Percentiles rank a stretch among this genome's conserved stretches.
These are phyloP conservation scores for Pachypeltis micranthus DNA, from an alignment of 1,140 invertebrate species.

Conservation along the genomic window DNA sequence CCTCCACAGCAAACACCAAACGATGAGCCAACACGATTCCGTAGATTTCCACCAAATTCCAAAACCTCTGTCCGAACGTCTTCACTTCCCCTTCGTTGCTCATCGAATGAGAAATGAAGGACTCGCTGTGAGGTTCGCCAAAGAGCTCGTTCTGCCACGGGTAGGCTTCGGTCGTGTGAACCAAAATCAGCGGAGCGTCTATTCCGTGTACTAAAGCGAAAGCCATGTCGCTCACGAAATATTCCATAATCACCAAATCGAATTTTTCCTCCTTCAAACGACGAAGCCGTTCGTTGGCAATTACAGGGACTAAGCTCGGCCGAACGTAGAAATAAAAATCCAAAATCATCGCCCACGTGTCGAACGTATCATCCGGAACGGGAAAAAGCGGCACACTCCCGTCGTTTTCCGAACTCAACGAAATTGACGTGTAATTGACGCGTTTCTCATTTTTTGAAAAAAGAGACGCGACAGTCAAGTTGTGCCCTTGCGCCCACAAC, in stretches of 20 bases:
- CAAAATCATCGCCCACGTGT: background rate
- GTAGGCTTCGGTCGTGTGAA: background rate
- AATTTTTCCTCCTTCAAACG: background rate
- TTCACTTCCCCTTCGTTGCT: background rate
- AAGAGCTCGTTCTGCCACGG: conserved; percentile 2
- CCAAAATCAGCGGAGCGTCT: background rate
- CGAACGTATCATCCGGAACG: background rate
- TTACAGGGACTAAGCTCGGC: background rate
- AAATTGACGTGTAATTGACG: background rate
- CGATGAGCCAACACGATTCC: background rate
- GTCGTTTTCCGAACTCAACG: background rate
- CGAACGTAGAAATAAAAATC: background rate
- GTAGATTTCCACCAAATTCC: background rate
- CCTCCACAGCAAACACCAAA: background rate
- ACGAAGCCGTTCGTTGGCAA: background rate
- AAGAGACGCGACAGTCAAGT: background rate
- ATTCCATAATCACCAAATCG: conserved; percentile 5
- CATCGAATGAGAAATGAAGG: background rate
- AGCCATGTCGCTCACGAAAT: background rate
- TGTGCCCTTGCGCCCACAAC: background rate
- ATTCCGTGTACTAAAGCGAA: conserved; percentile 2
- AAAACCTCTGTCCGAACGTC: background rate
- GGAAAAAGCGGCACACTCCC: background rate
- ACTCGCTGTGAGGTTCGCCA: background rate
- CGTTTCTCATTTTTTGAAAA: background rate